phyloP scores from a whole-genome alignment of 1,140 invertebrate genomes.

The Gonatopus flavifemur region DNA sequence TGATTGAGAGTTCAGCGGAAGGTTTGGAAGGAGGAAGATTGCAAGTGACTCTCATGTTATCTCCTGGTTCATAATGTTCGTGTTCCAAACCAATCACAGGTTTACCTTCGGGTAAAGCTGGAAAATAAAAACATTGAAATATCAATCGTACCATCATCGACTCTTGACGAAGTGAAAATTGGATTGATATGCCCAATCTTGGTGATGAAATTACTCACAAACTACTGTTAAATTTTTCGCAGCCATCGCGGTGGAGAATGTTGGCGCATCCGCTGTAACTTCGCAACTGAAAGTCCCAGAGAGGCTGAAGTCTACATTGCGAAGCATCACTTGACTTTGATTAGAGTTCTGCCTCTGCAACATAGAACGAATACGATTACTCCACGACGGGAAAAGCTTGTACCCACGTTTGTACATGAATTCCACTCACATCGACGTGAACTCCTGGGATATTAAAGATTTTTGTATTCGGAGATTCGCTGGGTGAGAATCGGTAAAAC shows the following conservation, averaged over 20 bases:
- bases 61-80: constrained; percentile 70
- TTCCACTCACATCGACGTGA: constrained; percentile 70
- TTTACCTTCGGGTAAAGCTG: constrained; percentile 44
- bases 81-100: constrained; percentile 59
- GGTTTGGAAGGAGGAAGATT: constrained; percentile 69
- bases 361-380: too few species aligned
- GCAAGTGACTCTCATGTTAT: constrained; percentile 74
- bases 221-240: constrained; percentile 69
- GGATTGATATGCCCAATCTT: too few species aligned
- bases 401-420: too few species aligned
- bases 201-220: too few species aligned
- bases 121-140: constrained; percentile 31
- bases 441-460: constrained; percentile 71
- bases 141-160: neutral
- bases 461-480: constrained; percentile 67
- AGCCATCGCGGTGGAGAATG: constrained; percentile 68
- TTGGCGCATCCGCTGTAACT: constrained; percentile 76
- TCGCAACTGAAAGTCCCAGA: constrained; percentile 83
- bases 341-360: constrained; percentile 71
- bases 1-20: constrained; percentile 66
- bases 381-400: too few species aligned
- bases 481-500: constrained; percentile 70
- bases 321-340: constrained; percentile 71
- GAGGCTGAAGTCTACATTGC: constrained; percentile 68
- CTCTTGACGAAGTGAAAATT: too few species aligned